Conservation (phyloP, 2,797 vertebrate genomes). For the Scarus forsteni region DNA sequence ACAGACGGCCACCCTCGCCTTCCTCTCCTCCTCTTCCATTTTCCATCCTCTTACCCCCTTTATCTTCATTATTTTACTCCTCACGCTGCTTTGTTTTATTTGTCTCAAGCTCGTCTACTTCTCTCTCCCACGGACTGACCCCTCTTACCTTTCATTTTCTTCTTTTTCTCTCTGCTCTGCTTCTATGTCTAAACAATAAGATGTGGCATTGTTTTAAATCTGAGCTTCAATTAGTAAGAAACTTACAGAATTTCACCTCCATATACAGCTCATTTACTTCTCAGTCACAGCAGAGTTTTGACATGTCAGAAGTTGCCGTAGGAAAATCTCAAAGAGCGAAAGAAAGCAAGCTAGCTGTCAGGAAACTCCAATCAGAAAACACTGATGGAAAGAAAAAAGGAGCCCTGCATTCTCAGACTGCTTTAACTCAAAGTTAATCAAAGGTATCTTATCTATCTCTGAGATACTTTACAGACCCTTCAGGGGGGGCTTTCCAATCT, state of each 20-base stretch:
- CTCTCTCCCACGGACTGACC: constrained; percentile 4
- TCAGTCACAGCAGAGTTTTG: constrained; percentile 54
- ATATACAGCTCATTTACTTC: constrained; percentile 45
- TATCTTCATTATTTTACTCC: constrained; percentile 50
- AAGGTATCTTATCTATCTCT: constrained; percentile 43
- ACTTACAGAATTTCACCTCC: constrained; percentile 45
- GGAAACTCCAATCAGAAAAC: constrained; percentile 53
- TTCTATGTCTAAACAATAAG: constrained; percentile 27
- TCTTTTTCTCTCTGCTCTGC: constrained; percentile 27
- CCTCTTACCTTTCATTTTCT: constrained; percentile 35
- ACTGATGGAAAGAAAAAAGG: constrained; percentile 33
- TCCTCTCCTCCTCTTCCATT: constrained; percentile 40
- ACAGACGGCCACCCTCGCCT: constrained; percentile 43
- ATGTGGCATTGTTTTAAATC: constrained; percentile 33
- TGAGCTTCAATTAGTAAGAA: constrained; percentile 55
- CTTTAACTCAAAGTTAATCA: constrained; percentile 49
- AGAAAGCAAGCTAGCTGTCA: constrained; percentile 45
- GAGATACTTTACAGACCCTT: constrained; percentile 14
- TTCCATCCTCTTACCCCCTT: constrained; percentile 34
- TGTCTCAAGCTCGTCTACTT: constrained; percentile 28
- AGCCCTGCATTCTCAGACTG: constrained; percentile 26
- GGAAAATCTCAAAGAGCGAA: constrained; percentile 32
- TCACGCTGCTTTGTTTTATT: constrained; percentile 3
- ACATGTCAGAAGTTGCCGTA: constrained; percentile 44
- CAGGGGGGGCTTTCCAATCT: constrained; percentile 12